A percentile compares a stretch with the other conserved stretches of the same genome.
Evolutionary conservation across 2,113 vertebrate species (phyloP).

Genomic region (Brachyhypopomus occidentalis): DNA sequence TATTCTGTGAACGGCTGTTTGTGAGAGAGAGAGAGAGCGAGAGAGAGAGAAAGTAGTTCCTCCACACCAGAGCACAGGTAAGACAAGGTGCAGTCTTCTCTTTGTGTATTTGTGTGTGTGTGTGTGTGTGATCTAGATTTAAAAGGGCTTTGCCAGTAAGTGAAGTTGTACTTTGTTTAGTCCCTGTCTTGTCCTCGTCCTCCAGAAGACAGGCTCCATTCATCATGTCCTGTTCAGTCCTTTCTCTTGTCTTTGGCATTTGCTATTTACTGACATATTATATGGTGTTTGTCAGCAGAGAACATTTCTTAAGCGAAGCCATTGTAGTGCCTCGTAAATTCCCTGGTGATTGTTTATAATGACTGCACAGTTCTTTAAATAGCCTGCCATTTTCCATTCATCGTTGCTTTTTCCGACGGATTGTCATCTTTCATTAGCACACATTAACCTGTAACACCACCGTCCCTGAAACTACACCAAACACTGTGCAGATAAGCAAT

Average conservation of each 20-base stretch:
- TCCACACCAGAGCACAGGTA: constrained; percentile 66
- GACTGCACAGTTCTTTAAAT: constrained; percentile 47
- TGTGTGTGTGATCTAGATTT: neutral
- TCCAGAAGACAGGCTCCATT: neutral
- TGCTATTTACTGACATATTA: neutral
- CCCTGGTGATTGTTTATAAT: constrained; percentile 25
- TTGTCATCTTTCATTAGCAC: constrained; percentile 33
- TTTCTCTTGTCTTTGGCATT: neutral
- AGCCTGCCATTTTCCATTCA: constrained; percentile 61
- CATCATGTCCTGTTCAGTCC: neutral
- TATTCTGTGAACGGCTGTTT: constrained; percentile 42
- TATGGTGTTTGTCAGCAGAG: neutral
- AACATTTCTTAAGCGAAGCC: constrained; percentile 3
- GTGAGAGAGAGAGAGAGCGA: constrained; percentile 44
- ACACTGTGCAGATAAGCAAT: neutral
- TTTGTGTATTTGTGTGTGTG: constrained; percentile 46
- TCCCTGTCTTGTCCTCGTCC: neutral
- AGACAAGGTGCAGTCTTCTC: constrained; percentile 48
- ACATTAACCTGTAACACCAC: constrained; percentile 1
- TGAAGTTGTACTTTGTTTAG: neutral
- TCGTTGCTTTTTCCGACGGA: constrained; percentile 46
- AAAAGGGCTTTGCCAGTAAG: neutral
- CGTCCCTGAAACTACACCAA: neutral
- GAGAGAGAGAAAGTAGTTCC: constrained; percentile 49
- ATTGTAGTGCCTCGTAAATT: constrained; percentile 2